Evolutionary conservation across 2,888 invertebrate species (phyloP), one percentile per base, ranked within the genome.

Genomic region (Netelia inedita): DNA sequence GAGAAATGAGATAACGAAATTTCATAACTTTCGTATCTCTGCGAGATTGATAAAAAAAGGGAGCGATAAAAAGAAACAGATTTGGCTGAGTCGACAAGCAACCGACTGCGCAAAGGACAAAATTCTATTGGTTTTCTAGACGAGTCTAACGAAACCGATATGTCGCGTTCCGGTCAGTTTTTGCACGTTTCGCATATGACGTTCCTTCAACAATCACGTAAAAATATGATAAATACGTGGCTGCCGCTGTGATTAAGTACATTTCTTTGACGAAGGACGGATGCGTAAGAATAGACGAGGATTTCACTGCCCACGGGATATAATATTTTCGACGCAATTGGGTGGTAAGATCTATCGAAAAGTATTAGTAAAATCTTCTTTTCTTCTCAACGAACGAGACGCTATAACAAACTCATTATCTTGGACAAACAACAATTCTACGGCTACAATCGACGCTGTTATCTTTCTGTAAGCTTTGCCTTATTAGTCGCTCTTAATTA

Each of bases 1-100:
- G 92, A 92, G 71, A 92, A 92, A 75, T 92, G 83, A 90, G 81
- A 57, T 11, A 16, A 53, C 19, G 21, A 19, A 65, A 76, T 76
- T 81, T 16, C 8, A 41, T 14, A 1, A n/a, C 14, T 50, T 75
- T 23, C 23, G 16, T 59, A 57, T 35, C 16, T 16, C 59, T 35
- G 35, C 35, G 41, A 11, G n/a, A 8, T 53, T 53, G 11, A n/a
- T 3, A 5, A n/a, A 53, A 53, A 53, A n/a, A 53, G 14, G 53
- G 53, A n/a, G 53, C 14, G 53, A n/a, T 5, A n/a, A 53, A n/a
- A n/a, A n/a, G 53, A 14, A n/a, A 53, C 14, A 53, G 53, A 35
- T 35, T 35, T 6, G 35, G 35, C 35, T 35, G 35, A 35, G 1
- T 35, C 35, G 6, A 35, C 35, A 35, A 35, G 6, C 35, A 35